Base-by-base conservation (phyloP, 2,888 invertebrate genomes). In the Cryptocheilus praepositus region DNA sequence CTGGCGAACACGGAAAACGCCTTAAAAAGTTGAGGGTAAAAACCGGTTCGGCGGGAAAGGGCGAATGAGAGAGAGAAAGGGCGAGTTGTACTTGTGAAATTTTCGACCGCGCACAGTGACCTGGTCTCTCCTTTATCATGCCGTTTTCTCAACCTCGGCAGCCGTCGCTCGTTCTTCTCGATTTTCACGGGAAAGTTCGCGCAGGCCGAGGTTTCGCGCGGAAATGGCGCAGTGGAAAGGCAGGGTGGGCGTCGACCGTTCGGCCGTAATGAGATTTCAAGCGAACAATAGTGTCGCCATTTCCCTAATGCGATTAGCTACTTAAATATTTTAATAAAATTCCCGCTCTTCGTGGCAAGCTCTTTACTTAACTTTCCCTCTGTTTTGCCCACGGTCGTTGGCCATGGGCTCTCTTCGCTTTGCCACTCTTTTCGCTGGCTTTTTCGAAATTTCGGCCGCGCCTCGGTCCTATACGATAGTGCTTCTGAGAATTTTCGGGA, bases 301-400 rank as follows among this genome's bases (percentile, higher is more conserved):
- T 84, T 82, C 74, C 81, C 81, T 84, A 83, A 85, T 84, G 84
- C 80, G 74, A 82, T 84, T 83, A 79, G 74, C 80, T 80, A 83
- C 80, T 84, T 81, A 83, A 83, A 83, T 83, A 83, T 84, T 84
- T 85, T 82, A 85, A 85, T 82, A 81, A 85, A 84, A 82, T 84
- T 82, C 73, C 60, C 62, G 75, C 73, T 66, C 61, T 70, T 67
- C 66, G 58, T 68, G 56, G 57, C 64, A 79, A 74, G 67, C 78
- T 74, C 73, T 76, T 79, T 74, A 76, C 77, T 73, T 76, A 73
- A 77, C 77, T 74, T 70, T 44, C 60, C 57, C 60, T 60, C 67
- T 54, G 64, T 69, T 63, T 61, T 59, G 43, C 54, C 66, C 57
- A 56, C 64, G 55, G 51, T 64, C 46, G 19, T 18, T 25, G 19